A percentile compares a stretch with the other conserved stretches of the same genome.
These are phyloP conservation scores for Bombus consobrinus DNA, from an alignment of 1,140 invertebrate species.

Conservation along the genomic window DNA sequence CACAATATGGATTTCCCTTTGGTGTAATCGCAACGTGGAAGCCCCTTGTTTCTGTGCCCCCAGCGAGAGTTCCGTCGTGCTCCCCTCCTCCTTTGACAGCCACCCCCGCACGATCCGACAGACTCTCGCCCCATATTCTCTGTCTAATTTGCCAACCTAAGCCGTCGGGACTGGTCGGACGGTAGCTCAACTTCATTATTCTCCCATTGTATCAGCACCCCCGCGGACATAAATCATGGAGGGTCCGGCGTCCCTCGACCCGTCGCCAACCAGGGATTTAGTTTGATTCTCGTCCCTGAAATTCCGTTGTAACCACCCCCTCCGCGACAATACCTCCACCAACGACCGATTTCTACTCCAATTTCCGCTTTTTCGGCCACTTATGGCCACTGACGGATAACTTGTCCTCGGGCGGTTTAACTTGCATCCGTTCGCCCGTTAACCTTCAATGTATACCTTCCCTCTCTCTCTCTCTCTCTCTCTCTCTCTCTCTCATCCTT, in stretches of 20 bases:
- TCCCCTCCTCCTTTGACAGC: background rate
- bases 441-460: too few relatives aligned
- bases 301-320: constrained; percentile 39
- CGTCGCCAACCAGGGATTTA: constrained; percentile 54
- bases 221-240: constrained; percentile 75
- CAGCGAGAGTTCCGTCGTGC: constrained; percentile 33
- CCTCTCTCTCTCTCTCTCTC: background rate
- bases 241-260: constrained; percentile 54
- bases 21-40: constrained; percentile 68
- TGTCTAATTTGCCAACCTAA: constrained; percentile 72
- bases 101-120: constrained; percentile 52
- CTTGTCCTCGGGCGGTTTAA: constrained; percentile 47
- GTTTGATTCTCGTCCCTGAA: constrained; percentile 58
- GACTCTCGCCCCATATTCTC: constrained; percentile 70
- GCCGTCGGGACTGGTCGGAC: constrained; percentile 67
- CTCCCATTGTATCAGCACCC: constrained; percentile 74
- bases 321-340: constrained; percentile 29
- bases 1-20: constrained; percentile 68
- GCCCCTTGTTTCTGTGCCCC: constrained; percentile 64
- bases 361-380: constrained; percentile 61
- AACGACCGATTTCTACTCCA: constrained; percentile 54
- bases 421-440: background rate
- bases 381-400: constrained; percentile 16
- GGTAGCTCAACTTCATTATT: constrained; percentile 74
- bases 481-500: too few relatives aligned